These are phyloP conservation scores for Cephus pygmeus DNA, from an alignment of 2,888 invertebrate species.

Conservation along the genomic window DNA sequence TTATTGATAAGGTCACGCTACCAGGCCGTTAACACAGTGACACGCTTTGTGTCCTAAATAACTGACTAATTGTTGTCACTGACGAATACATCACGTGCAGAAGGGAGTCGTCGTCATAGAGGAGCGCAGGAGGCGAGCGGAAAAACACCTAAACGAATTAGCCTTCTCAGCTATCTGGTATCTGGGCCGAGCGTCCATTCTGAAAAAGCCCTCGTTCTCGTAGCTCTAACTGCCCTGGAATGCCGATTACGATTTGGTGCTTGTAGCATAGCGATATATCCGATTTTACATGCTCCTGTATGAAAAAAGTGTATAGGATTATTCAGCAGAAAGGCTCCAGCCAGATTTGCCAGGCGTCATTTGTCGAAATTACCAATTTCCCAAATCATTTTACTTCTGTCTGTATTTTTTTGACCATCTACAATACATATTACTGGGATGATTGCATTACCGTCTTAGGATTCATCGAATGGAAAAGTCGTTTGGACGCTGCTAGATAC, in stretches of 20 bases:
- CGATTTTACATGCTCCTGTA: not conserved
- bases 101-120: not conserved
- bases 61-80: not conserved
- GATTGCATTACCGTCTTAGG: no score
- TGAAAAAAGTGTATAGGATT: not conserved
- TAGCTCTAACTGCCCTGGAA: slow-evolving; percentile 46
- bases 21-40: not conserved
- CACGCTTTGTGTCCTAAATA: not conserved
- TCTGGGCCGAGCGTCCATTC: not conserved
- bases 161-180: not conserved
- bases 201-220: slow-evolving; percentile 19
- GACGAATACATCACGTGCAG: not conserved
- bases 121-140: not conserved
- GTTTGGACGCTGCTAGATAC: no score
- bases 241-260: slow-evolving; percentile 11
- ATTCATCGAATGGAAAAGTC: no score
- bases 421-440: no score
- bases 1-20: not conserved
- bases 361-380: no score
- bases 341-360: not conserved
- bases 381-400: no score
- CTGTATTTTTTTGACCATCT: no score
- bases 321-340: not conserved
- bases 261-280: not conserved
- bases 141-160: not conserved